A percentile compares a stretch with the other conserved stretches of the same genome.
phyloP scores from a whole-genome alignment of 2,888 invertebrate genomes.

The Chloroclystis v-ata region DNA sequence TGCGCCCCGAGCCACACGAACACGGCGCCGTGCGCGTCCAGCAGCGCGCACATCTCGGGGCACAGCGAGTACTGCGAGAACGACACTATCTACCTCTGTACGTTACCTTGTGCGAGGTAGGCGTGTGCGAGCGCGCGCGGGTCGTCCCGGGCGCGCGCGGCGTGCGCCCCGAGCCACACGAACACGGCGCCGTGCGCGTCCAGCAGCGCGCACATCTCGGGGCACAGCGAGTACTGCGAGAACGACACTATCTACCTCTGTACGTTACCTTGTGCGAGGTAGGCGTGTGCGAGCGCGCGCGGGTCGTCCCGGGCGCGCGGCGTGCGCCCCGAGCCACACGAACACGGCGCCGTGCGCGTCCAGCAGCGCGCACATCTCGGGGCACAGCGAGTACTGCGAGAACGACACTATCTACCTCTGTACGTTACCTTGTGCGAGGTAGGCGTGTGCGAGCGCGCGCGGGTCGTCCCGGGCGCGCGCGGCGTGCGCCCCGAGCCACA shows the following conservation, averaged over 20 bases:
- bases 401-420: slow-evolving; percentile 65
- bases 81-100: slow-evolving; percentile 83
- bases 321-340: slow-evolving; percentile 90
- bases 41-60: slow-evolving; percentile 90
- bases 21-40: slow-evolving; percentile 88
- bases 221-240: slow-evolving; percentile 86
- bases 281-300: not conserved
- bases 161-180: slow-evolving; percentile 90
- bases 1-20: slow-evolving; percentile 93
- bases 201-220: slow-evolving; percentile 91
- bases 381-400: slow-evolving; percentile 86
- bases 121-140: slow-evolving; percentile 80
- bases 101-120: slow-evolving; percentile 79
- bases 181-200: slow-evolving; percentile 89
- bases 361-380: slow-evolving; percentile 91
- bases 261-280: not conserved
- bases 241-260: slow-evolving; percentile 65
- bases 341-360: slow-evolving; percentile 89
- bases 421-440: not conserved
- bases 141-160: slow-evolving; percentile 81
- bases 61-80: slow-evolving; percentile 89
- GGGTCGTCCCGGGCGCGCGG: not conserved
- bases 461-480: not conserved
- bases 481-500: not conserved
- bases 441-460: not conserved